phyloP scores from a whole-genome alignment of 2,888 invertebrate genomes.

The Carpatolechia fugitivella region DNA sequence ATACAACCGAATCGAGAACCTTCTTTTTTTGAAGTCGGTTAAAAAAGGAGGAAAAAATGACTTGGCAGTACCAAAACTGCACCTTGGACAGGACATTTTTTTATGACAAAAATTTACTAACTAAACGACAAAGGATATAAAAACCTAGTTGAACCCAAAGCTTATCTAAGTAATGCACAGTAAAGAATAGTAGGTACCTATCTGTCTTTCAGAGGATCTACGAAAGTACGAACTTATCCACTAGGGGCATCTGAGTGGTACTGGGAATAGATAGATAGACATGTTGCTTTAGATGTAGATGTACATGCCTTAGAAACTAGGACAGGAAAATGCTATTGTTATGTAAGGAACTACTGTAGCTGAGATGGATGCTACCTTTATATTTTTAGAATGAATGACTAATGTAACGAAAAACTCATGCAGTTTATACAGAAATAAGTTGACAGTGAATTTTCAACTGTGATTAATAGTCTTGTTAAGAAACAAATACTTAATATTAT shows the following conservation, averaged over 20 bases:
- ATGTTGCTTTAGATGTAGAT: no score
- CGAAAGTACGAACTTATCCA: background rate
- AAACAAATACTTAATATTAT: no score
- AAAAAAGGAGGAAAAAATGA: no score
- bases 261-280: background rate
- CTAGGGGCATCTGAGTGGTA: conserved; percentile 2
- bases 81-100: no score
- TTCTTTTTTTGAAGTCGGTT: no score
- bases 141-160: background rate
- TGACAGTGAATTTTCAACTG: no score
- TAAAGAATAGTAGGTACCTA: conserved; percentile 1
- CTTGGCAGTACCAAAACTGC: no score
- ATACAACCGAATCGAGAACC: no score
- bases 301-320: background rate
- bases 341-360: background rate
- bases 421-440: no score
- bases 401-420: background rate
- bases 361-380: background rate
- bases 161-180: background rate
- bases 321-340: conserved; percentile 2
- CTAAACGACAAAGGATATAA: background rate
- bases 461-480: no score
- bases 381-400: background rate
- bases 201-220: background rate
- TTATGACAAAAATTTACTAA: no score